Evolutionary conservation across 2,797 vertebrate genomes (phyloP).

Genomic region (Halcyon chelicuti): DNA sequence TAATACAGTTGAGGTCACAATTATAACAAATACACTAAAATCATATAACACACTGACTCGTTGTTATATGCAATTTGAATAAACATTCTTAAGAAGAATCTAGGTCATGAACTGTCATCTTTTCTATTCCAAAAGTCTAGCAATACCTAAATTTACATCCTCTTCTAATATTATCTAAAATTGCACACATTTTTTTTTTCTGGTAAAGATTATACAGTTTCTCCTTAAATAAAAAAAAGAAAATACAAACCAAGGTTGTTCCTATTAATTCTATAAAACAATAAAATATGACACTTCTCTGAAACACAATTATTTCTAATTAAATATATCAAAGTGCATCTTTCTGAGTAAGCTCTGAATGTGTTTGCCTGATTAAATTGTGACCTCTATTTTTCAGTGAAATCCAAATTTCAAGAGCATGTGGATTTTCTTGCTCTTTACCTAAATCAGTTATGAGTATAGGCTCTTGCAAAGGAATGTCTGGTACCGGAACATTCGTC

Average conservation of each 20-base stretch:
- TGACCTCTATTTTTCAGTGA: background rate
- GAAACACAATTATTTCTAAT: background rate
- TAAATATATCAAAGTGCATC: background rate
- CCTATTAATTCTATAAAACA: background rate
- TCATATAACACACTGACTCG: background rate
- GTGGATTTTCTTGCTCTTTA: constrained; percentile 59
- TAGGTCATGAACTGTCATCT: background rate
- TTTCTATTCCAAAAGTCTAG: background rate
- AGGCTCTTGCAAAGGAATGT: constrained; percentile 95
- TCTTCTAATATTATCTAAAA: background rate
- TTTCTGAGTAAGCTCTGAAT: background rate
- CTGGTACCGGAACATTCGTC: constrained; percentile 86
- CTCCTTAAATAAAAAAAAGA: background rate
- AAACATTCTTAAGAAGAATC: background rate
- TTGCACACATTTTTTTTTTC: background rate
- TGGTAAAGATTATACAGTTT: background rate
- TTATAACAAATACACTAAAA: background rate
- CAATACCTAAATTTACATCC: background rate
- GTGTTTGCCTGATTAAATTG: background rate
- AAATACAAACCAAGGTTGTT: no score
- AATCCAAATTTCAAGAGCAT: background rate
- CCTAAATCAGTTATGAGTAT: constrained; percentile 98
- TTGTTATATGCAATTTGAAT: background rate
- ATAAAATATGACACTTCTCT: background rate
- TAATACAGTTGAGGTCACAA: background rate